Conservation (phyloP, 2,888 invertebrate genomes). For the Tetramorium bicarinatum region DNA sequence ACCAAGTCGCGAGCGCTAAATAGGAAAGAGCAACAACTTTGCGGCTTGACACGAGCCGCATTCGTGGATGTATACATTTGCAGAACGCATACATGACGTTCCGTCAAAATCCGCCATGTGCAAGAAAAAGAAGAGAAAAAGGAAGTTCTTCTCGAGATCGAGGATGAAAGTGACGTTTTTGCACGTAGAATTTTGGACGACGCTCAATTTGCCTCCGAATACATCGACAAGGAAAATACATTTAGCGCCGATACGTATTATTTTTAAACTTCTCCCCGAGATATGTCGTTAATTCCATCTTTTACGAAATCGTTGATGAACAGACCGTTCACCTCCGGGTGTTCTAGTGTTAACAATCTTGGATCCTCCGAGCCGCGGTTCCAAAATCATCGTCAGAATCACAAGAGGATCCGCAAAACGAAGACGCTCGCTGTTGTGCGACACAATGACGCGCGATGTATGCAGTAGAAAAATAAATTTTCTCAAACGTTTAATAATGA, state of each 20-base stretch:
- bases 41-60: conserved; percentile 4
- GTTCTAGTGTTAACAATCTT: conserved; percentile 33
- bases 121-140: not conserved
- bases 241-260: not conserved
- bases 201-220: not conserved
- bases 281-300: not conserved
- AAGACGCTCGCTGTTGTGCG: conserved; percentile 23
- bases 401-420: conserved; percentile 17
- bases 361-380: not conserved
- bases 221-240: conserved; percentile 10
- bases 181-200: not conserved
- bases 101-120: not conserved
- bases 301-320: not conserved
- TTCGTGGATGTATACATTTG: not conserved
- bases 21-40: conserved; percentile 31
- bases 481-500: conserved; percentile 50
- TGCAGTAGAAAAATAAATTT: conserved; percentile 53
- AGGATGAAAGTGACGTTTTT: not conserved
- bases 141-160: not conserved
- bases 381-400: not conserved
- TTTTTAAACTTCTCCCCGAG: not conserved
- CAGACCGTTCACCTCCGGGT: not conserved
- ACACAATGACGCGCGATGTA: conserved; percentile 40
- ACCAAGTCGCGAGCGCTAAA: conserved; percentile 17
- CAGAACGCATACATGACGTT: not conserved